These are phyloP conservation scores for Chaetophractus vellerosus DNA, from an alignment of 2,797 vertebrate species.

Conservation along the genomic window DNA sequence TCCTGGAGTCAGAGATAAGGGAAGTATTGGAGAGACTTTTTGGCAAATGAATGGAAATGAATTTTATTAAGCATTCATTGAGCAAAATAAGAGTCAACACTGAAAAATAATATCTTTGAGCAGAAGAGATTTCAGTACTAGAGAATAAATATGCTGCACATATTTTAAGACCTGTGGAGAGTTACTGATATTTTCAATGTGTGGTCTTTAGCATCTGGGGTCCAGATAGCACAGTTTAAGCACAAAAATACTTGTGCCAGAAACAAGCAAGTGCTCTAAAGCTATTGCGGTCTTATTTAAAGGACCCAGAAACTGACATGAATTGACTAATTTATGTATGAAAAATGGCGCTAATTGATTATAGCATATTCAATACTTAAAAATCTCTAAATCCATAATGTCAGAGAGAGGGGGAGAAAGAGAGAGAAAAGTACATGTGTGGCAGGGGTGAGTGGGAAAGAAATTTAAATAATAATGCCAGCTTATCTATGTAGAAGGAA, in stretches of 20 bases:
- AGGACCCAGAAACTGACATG: neutral
- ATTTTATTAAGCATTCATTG: neutral
- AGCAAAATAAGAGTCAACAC: neutral
- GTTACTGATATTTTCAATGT: conserved; percentile 12
- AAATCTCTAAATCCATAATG: neutral
- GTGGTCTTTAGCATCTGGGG: neutral
- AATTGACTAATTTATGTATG: neutral
- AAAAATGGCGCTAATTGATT: neutral
- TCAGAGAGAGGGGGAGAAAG: neutral
- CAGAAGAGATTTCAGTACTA: neutral
- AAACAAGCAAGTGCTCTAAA: neutral
- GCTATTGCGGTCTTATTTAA: neutral
- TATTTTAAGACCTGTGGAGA: neutral
- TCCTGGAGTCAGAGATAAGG: neutral
- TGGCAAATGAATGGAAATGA: neutral
- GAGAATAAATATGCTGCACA: neutral
- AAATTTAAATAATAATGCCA: neutral
- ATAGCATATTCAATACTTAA: neutral
- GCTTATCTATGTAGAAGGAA: neutral
- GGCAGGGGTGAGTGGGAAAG: neutral
- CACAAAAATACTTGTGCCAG: neutral
- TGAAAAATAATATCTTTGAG: neutral
- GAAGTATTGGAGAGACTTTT: neutral
- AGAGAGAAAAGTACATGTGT: neutral
- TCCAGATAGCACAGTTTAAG: neutral